Conservation (phyloP, 2,888 invertebrate species). For the Elgonia sp. region DNA sequence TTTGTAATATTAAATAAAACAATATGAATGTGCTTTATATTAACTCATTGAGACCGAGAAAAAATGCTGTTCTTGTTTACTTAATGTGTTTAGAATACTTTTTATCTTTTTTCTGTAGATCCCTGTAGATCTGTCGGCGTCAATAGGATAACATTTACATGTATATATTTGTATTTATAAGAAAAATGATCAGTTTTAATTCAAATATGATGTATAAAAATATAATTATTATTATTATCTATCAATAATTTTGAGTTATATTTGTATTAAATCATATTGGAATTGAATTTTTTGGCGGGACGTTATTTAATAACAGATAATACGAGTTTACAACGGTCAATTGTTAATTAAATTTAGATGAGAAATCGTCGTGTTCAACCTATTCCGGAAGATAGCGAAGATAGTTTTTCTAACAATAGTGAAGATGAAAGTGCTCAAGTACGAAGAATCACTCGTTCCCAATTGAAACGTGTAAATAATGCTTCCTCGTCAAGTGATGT, state of each 20-base stretch:
- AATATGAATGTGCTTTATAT: conserved; percentile 46
- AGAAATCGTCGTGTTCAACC: conserved; percentile 45
- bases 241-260: conserved; percentile 46
- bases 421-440: conserved; percentile 28
- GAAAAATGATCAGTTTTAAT: conserved; percentile 46
- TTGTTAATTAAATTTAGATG: conserved; percentile 52
- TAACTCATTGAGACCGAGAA: too few relatives aligned
- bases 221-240: conserved; percentile 45
- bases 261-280: conserved; percentile 48
- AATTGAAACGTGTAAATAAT: conserved; percentile 24
- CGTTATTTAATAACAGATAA: conserved; percentile 49
- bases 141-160: too few relatives aligned
- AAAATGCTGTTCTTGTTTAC: too few relatives aligned
- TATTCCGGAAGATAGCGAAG: conserved; percentile 43
- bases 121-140: too few relatives aligned
- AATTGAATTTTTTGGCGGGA: conserved; percentile 41
- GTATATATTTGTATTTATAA: conserved; percentile 44
- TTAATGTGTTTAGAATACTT: too few relatives aligned
- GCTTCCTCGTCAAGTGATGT: conserved; percentile 24
- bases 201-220: conserved; percentile 49
- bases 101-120: too few relatives aligned
- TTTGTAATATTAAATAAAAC: conserved; percentile 46
- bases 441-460: conserved; percentile 40
- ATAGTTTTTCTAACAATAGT: conserved; percentile 49
- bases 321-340: conserved; percentile 42